phyloP scores from a whole-genome alignment of 2,113 vertebrate genomes.

The Mustela lutreola region DNA sequence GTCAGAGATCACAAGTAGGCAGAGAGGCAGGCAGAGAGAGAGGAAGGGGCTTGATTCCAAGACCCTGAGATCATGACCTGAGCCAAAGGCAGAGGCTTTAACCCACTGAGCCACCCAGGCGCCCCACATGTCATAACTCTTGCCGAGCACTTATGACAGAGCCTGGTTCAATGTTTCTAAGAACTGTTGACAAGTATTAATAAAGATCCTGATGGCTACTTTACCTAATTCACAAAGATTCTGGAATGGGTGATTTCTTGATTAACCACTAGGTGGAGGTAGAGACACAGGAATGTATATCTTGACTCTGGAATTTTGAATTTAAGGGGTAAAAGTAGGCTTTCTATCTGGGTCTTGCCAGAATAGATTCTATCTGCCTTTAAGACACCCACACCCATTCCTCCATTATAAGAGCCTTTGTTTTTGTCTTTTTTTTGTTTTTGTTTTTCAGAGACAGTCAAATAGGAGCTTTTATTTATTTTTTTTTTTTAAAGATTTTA shows the following conservation, averaged over 20 bases:
- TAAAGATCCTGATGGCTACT: neutral
- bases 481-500: too few relatives aligned
- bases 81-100: too few relatives aligned
- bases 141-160: neutral
- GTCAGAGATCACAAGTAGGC: too few relatives aligned
- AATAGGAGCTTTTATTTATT: neutral
- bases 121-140: neutral
- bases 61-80: too few relatives aligned
- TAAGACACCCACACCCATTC: neutral
- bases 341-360: conserved; percentile 33
- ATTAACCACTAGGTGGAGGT: conserved; percentile 66
- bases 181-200: neutral
- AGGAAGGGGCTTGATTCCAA: too few relatives aligned
- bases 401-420: neutral
- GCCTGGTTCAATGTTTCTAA: neutral
- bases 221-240: neutral
- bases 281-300: conserved; percentile 49
- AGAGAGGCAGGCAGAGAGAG: too few relatives aligned
- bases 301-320: neutral
- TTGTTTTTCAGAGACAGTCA: neutral
- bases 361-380: conserved; percentile 7
- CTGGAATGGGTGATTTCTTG: conserved; percentile 24
- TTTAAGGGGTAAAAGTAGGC: neutral
- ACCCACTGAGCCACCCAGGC: too few relatives aligned
- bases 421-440: neutral